Evolutionary conservation across 2,797 vertebrate species (phyloP).

Genomic region (Diglossa cyanea): DNA sequence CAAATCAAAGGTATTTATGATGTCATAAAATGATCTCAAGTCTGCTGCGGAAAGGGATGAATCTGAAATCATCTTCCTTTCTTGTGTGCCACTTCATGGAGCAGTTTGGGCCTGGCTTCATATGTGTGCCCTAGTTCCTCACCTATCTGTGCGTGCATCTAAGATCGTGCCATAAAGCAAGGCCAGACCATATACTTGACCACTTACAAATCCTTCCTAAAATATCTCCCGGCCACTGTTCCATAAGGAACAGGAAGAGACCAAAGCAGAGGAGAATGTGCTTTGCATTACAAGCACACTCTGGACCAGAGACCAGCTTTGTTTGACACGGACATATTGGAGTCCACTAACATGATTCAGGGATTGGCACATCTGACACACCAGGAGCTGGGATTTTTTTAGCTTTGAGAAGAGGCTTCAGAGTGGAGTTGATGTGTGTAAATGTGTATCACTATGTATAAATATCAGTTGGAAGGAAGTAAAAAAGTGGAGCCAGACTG

Average conservation of each 20-base stretch:
- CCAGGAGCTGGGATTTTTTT: background rate
- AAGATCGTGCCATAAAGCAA: background rate
- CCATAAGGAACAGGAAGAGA: background rate
- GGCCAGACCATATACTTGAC: background rate
- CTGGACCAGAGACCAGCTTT: background rate
- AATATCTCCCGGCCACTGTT: background rate
- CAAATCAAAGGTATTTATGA: background rate
- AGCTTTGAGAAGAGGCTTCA: background rate
- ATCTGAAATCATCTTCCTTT: background rate
- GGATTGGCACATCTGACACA: background rate
- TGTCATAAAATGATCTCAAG: background rate
- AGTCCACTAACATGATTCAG: background rate
- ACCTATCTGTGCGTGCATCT: background rate
- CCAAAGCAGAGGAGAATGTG: background rate
- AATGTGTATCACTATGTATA: background rate
- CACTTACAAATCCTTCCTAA: background rate
- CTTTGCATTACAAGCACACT: background rate
- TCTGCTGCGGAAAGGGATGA: rapidly evolving
- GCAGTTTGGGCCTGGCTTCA: background rate
- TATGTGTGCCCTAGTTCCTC: background rate
- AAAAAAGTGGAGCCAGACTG: background rate
- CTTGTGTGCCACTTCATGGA: background rate
- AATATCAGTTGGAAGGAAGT: background rate
- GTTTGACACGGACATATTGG: background rate
- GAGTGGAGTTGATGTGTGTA: background rate